Evolutionary conservation across 2,797 vertebrate genomes (phyloP), one percentile per base, ranked within the genome.

Genomic region (Lepidocolaptes lacrymiger): DNA sequence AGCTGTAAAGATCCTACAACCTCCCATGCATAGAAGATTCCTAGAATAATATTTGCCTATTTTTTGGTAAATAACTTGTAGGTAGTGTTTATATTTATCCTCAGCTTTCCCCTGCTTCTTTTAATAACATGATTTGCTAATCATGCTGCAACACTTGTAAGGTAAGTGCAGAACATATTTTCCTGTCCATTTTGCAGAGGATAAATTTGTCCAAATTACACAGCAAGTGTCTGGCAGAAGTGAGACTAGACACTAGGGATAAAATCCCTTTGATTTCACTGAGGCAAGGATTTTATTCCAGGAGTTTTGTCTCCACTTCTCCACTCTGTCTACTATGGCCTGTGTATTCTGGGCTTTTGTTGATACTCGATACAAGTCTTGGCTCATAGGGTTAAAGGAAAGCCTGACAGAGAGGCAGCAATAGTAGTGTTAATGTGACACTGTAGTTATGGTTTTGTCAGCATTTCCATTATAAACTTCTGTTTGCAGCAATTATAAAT

Each of bases 401-500:
- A 86, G 22, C 58, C 77, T 92, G 84, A 73, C 44, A 44, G 51
- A 69, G 55, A 89, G 43, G 49, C 84, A 91, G 87, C 61, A 64
- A 18, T 41, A 52, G 64, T 46, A 80, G 85, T 4, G 54, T 94
- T 93, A 94, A 96, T 0, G 10, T 72, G 92, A 72, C 72, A 62
- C 61, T 71, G 62, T 83, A 75, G 49, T 93, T 96, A 94, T 12
- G 82, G 89, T 83, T 89, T 93, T 95, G 87, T 95, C 95, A 94
- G 75, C 85, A 17, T 93, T 95, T 94, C 79, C 76, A 68, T 94
- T 94, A 44, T 90, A 86, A 91, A 96, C 48, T 85, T 93, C 84
- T 93, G 81, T 95, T 96, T 94, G 76, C 58, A 69, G 82, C 73
- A 91, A 84, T 94, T 94, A 67, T 73, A 94, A 94, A 88, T 81